These are phyloP conservation scores for Lithobius niger DNA, from an alignment of 1,140 invertebrate species.

Conservation along the genomic window DNA sequence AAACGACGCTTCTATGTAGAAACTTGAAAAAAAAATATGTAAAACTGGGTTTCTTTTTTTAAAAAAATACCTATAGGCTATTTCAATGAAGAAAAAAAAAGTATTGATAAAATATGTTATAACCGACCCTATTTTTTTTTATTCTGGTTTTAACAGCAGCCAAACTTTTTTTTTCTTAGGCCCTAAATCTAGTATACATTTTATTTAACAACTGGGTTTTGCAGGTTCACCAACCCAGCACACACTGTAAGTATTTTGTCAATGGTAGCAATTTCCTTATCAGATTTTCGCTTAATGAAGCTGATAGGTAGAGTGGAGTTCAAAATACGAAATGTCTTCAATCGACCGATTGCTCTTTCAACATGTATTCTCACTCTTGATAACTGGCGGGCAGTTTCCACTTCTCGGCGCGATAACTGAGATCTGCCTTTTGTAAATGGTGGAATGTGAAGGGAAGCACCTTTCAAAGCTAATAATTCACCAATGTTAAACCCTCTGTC, in stretches of 20 bases:
- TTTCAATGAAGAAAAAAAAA: no score
- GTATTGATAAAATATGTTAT: no score
- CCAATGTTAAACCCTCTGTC: slow-evolving; percentile 21
- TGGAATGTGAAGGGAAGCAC: slow-evolving; percentile 16
- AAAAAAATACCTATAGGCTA: no score
- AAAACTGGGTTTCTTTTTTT: no score
- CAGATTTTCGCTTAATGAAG: background rate
- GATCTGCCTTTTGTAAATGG: slow-evolving; percentile 16
- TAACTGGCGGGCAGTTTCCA: slow-evolving; percentile 18
- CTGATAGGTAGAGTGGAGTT: background rate
- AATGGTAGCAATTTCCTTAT: background rate
- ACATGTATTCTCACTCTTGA: slow-evolving; percentile 23
- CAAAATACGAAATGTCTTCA: background rate
- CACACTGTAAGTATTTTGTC: background rate
- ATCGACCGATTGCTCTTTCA: slow-evolving; percentile 20
- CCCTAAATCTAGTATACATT: no score
- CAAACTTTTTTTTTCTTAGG: no score
- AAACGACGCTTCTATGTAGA: no score
- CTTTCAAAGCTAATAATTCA: slow-evolving; percentile 10
- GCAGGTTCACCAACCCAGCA: background rate
- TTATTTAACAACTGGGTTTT: background rate
- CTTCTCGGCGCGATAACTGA: slow-evolving; percentile 15
- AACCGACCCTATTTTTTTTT: no score
- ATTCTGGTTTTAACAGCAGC: no score
- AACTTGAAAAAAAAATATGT: no score